Conservation (phyloP, 53 echinoderm and acorn worm species). For the Echinarachnius parma region DNA sequence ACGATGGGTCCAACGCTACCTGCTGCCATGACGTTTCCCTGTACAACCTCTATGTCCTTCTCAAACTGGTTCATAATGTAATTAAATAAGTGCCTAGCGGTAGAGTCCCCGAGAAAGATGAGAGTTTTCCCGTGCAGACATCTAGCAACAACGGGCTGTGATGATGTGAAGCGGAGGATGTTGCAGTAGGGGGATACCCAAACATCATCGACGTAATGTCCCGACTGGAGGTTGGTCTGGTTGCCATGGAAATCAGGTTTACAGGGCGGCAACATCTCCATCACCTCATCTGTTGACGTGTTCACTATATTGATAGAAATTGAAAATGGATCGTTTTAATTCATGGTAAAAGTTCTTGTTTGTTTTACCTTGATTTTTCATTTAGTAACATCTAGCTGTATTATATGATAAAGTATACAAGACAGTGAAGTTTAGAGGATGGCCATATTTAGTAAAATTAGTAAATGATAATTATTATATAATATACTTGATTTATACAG, state of each 20-base stretch:
- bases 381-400: no score
- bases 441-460: no score
- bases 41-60: not conserved
- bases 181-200: conserved; percentile 34
- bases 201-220: conserved; percentile 11
- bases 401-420: no score
- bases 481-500: no score
- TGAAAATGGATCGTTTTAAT: no score
- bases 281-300: no score
- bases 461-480: no score
- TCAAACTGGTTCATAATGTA: conserved; percentile 20
- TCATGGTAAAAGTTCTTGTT: no score
- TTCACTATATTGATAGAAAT: no score
- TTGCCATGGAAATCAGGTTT: conserved; percentile 29
- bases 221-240: not conserved
- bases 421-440: no score
- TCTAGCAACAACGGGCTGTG: not conserved
- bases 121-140: conserved; percentile 36
- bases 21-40: not conserved
- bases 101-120: conserved; percentile 45
- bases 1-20: not conserved
- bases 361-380: no score
- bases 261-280: conserved; percentile 4
- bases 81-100: conserved; percentile 28
- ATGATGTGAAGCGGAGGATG: conserved; percentile 13